Evolutionary conservation across 2,888 invertebrate genomes (phyloP).

Genomic region (Drosophila phalerata): DNA sequence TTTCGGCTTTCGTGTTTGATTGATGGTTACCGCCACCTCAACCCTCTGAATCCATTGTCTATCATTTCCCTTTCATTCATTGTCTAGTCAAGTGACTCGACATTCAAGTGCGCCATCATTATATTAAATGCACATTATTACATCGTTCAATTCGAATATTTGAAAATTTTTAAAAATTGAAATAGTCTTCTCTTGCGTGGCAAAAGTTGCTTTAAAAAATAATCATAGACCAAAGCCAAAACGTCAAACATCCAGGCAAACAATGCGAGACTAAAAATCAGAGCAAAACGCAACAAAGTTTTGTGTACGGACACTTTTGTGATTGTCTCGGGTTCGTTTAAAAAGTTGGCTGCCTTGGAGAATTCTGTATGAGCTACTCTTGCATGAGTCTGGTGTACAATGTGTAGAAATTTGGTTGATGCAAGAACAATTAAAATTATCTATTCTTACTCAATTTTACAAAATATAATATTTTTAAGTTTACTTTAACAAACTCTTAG

Average conservation of each 20-base stretch:
- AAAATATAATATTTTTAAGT: no score
- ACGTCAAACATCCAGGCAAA: slow-evolving; percentile 48
- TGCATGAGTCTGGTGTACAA: no score
- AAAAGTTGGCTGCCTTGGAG: background rate
- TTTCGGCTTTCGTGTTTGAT: slow-evolving; percentile 55
- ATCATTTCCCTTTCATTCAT: slow-evolving; percentile 41
- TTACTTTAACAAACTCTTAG: no score
- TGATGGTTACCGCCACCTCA: slow-evolving; percentile 51
- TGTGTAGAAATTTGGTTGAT: no score
- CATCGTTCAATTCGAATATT: slow-evolving; percentile 15
- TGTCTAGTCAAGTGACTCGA: slow-evolving; percentile 45
- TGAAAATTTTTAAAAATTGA: slow-evolving; percentile 53
- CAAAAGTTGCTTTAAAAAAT: slow-evolving; percentile 13
- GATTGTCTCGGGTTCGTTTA: slow-evolving; percentile 32
- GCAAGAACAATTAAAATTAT: no score
- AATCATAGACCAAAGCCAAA: slow-evolving; percentile 33
- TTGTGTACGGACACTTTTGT: slow-evolving; percentile 45
- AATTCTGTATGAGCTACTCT: slow-evolving; percentile 20
- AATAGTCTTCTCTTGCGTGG: slow-evolving; percentile 32
- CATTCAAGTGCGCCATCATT: slow-evolving; percentile 67
- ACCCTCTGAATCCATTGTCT: slow-evolving; percentile 38
- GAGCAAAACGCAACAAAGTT: slow-evolving; percentile 42
- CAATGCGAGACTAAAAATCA: slow-evolving; percentile 55
- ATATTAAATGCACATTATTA: slow-evolving; percentile 70
- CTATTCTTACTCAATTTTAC: no score